Base-by-base conservation (phyloP, 2,888 invertebrate genomes). In the Galerucella pusilla region DNA sequence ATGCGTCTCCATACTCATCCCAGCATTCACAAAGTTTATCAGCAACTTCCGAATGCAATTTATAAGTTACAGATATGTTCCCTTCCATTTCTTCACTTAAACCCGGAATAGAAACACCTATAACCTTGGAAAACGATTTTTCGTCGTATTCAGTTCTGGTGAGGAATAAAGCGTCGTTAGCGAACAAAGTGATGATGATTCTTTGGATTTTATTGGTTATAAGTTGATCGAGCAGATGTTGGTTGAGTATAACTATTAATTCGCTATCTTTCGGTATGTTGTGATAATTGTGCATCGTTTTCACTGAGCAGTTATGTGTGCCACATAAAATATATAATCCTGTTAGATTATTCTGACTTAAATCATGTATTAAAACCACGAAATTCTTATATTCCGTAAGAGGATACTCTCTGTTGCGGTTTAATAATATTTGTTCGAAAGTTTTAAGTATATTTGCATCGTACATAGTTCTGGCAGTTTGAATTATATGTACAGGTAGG, bases 121-220 rank as follows among this genome's bases (percentile, higher is more conserved):
- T 46, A 14, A 77, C 65, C 67, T 75, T 76, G 2, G 75, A 73
- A 35, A 14, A 54, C 52, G 63, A 68, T 69, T 63, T 73, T 45
- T 14, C 2, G 2, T 45, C 16, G 11, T 25, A 16, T 11, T 46
- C 46, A 35, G 69, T 49, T 66, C 28, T 46, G 16, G 57, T 57
- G 11, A 59, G 10, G n/a, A 78, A 78, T 3, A 78, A 57, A 7
- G 66, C 46, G 45, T 77, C 68, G 9, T 72, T 68, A 11, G 71
- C 68, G 42, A 76, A 78, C 35, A 78, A 64, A 20, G 66, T 68
- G 16, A 73, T 42, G 4, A 77, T 68, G 2, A 76, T 45, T 66
- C 74, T 77, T 11, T 66, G 20, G 3, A 49, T 16, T 42, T 71
- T 28, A 11, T 35, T 57, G 0, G 49, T 14, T 25, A 49, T 54